Base-by-base conservation (phyloP, 2,888 invertebrate genomes). In the Aethes cnicana region DNA sequence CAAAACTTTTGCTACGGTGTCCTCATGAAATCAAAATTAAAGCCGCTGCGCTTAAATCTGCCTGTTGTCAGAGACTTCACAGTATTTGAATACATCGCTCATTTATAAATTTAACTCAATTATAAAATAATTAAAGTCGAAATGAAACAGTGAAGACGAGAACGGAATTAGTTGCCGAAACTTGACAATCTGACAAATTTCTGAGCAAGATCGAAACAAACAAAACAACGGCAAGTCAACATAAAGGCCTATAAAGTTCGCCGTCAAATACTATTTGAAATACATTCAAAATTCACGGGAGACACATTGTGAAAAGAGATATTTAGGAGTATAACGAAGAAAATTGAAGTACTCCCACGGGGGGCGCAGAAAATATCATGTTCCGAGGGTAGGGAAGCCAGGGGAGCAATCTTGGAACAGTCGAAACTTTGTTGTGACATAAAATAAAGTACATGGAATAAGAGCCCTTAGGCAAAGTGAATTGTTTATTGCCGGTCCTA, bases 341-440 rank as follows among this genome's bases (percentile, higher is more conserved):
- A 50, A 50, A 44, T 44, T 50, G 37, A 30, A 50, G 50, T 43
- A 36, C 43, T 50, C 50, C 25, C 36, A 23, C 0, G 30, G 50
- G 50, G n/a, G 21, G 35, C n/a, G 30, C 42, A 16, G 23, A 36
- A 49, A 50, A 37, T 50, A 50, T 50, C 43, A 50, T 37, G 50
- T 50, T 44, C 32, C 43, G 23, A 2, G 35, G 11, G 25, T 28
- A 43, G 43, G 30, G 36, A 14, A 36, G 46, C 7, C 36, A 17
- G 14, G 46, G 46, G 43, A 36, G 23, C 36, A 12, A 30, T 44
- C 30, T 50, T 43, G 39, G 37, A 12, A 14, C 47, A 9, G 11
- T 11, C n/a, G 8, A 11, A 30, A 43, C 21, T 35, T 28, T 36
- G 35, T 28, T 49, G 23, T 23, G 17, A 11, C 17, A 20, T 23